Percentiles rank a stretch among this genome's conserved stretches.
Conservation (phyloP, 1,140 invertebrate species). For the Cotesia typhae region DNA sequence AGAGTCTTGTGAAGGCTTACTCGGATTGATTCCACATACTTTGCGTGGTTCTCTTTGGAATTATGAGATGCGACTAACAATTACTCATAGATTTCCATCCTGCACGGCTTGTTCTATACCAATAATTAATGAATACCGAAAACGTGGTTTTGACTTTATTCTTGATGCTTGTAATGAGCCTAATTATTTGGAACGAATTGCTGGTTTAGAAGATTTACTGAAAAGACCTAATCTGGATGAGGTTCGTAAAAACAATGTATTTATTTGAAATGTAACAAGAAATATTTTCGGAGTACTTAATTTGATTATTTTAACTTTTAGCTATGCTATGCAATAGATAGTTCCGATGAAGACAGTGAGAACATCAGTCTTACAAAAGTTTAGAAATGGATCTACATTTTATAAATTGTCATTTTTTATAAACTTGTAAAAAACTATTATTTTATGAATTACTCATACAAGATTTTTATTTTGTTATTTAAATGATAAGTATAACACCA, state of each 20-base stretch:
- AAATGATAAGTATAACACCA: too few relatives aligned
- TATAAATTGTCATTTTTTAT: too few relatives aligned
- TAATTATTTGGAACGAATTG: conserved; percentile 86
- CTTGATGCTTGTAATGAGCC: conserved; percentile 86
- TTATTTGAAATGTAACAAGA: background rate
- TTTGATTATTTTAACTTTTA: conserved; percentile 15
- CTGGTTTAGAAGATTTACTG: conserved; percentile 83
- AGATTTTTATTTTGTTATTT: too few relatives aligned
- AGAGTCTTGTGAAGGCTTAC: conserved; percentile 68
- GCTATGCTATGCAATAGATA: conserved; percentile 50
- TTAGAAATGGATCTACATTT: background rate
- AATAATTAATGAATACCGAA: conserved; percentile 74
- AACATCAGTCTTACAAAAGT: conserved; percentile 19
- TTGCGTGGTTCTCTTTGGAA: conserved; percentile 89
- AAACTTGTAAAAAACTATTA: too few relatives aligned
- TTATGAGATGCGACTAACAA: conserved; percentile 82
- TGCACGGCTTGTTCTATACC: conserved; percentile 90
- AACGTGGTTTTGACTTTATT: conserved; percentile 80
- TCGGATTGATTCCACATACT: conserved; percentile 93
- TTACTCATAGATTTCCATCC: conserved; percentile 83
- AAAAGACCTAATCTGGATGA: conserved; percentile 72
- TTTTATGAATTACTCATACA: too few relatives aligned
- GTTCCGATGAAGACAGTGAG: conserved; percentile 50
- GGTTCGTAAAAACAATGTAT: conserved; percentile 45
- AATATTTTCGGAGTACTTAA: conserved; percentile 11